Evolutionary conservation across 2,888 invertebrate species (phyloP).

Genomic region (Hyposoter dolosus): DNA sequence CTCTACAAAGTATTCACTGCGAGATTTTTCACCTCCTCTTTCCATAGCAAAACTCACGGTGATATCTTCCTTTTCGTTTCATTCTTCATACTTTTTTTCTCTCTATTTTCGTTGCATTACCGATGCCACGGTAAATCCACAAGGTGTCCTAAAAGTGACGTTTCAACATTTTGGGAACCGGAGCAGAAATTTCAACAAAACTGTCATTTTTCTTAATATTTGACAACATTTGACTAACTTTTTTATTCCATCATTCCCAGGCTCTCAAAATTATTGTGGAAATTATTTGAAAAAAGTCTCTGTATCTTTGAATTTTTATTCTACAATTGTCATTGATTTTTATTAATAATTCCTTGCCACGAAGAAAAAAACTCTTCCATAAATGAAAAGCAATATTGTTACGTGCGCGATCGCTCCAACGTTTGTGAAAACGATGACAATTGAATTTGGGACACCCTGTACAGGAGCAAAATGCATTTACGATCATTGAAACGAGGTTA

Average conservation of each 20-base stretch:
- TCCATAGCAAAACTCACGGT: background rate
- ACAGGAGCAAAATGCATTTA: constrained; percentile 22
- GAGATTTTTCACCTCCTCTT: constrained; percentile 12
- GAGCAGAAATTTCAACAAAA: background rate
- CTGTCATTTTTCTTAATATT: background rate
- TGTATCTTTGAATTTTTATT: background rate
- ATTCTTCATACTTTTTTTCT: background rate
- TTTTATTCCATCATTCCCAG: background rate
- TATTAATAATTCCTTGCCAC: background rate
- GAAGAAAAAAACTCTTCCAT: background rate
- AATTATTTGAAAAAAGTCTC: background rate
- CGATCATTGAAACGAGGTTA: constrained; percentile 55
- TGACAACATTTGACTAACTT: background rate
- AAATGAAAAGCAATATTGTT: background rate
- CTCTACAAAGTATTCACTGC: background rate
- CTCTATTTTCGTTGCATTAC: constrained; percentile 7
- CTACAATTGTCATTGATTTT: background rate
- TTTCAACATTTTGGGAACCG: background rate
- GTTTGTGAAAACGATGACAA: background rate
- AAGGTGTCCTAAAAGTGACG: background rate
- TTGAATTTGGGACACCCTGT: background rate
- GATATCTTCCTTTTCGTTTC: constrained; percentile 12
- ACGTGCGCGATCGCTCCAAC: background rate
- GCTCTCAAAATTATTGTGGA: background rate
- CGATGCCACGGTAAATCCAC: background rate